Conservation (phyloP, 2,888 invertebrate species). For the Linnaemya vulpina region DNA sequence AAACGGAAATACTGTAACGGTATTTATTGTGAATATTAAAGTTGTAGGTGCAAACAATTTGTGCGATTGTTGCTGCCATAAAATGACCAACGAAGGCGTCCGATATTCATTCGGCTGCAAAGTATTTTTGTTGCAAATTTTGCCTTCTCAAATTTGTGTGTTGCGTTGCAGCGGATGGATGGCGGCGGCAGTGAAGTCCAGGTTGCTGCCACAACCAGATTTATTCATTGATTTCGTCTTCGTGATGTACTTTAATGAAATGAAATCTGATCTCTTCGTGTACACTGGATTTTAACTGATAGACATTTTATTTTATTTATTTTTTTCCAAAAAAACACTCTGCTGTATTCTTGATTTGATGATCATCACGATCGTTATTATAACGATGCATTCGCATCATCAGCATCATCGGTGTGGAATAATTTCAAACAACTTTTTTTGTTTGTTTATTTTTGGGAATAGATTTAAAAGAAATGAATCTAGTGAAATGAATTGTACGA, state of each 20-base stretch:
- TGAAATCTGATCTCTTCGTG: slow-evolving; percentile 82
- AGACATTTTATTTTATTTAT: slow-evolving; percentile 5
- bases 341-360: neutral
- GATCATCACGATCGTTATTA: slow-evolving; percentile 47
- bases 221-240: slow-evolving; percentile 78
- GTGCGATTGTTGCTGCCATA: slow-evolving; percentile 9
- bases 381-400: slow-evolving; percentile 11
- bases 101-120: slow-evolving; percentile 12
- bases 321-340: neutral
- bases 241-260: slow-evolving; percentile 83
- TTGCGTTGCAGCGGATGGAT: neutral
- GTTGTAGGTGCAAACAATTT: too few relatives aligned
- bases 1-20: too few relatives aligned
- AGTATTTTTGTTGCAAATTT: slow-evolving; percentile 26
- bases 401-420: neutral
- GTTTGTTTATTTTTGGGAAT: neutral
- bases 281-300: slow-evolving; percentile 73
- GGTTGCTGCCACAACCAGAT: slow-evolving; percentile 39
- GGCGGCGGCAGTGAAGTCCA: neutral
- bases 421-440: slow-evolving; percentile 12
- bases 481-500: slow-evolving; percentile 36
- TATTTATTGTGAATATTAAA: too few relatives aligned
- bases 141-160: neutral
- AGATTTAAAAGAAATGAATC: slow-evolving; percentile 45
- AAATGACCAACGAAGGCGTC: slow-evolving; percentile 45